Base-by-base conservation (phyloP, 1,140 invertebrate species). In the Caenorhabditis briggsae region DNA sequence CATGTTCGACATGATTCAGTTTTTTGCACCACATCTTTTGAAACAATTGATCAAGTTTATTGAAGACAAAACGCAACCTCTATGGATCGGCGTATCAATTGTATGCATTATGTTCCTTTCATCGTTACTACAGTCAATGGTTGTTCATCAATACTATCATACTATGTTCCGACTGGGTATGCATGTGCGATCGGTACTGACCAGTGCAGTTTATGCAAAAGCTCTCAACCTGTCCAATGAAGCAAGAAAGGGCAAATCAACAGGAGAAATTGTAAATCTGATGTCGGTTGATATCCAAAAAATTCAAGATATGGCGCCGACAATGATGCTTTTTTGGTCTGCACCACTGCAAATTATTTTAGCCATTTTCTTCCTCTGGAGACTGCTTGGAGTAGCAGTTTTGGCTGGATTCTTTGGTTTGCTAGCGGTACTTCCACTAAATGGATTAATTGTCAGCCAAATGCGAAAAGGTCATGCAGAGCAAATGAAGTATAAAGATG, bases 201-300 rank as follows among this genome's bases (percentile, higher is more conserved):
- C 97, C 7, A 96, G 96, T 89, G 95, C 97, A 78, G 96, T 99
- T 89, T 99, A 99, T 92, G 94, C 95, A 90, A 99, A 99, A 92
- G 95, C 92, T 5, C 84, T 93, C 23, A 86, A 86, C 11, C 87
- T 93, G 58, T 91, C 90, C 20, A 91, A 89, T 82, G 83, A 89
- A 33, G 90, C 93, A 2, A 88, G 92, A 23, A 92, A 91, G 85
- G 88, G 89, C 11, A 92, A 93, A 8, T 94, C 94, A 2, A 93
- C 93, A 8, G 94, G 94, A 20, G 94, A 94, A 85, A 94, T 94
- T 74, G 93, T 94, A 2, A 94, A 94, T 88, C 88, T 94, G 65
- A 94, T 94, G 93, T 92, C 94, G 1, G 93, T 94, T 5, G 94
- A 94, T 91, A 93, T 93, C 46, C 82, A 88, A 18, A 88, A 70